Conservation (phyloP, 2,113 vertebrate genomes). For the Pelusios castaneus region DNA sequence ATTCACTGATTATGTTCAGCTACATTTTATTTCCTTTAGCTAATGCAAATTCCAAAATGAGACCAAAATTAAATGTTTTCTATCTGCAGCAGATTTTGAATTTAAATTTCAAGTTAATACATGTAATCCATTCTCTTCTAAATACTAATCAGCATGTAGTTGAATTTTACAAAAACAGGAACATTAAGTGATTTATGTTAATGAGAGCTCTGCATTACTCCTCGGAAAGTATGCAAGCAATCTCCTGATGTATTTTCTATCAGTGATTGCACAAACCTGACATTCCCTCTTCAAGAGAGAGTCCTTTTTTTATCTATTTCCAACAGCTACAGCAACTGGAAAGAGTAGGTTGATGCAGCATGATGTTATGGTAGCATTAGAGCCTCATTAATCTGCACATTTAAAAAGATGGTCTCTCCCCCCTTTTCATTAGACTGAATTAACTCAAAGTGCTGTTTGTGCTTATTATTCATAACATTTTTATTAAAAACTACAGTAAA, state of each 20-base stretch:
- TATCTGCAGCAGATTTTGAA: background rate
- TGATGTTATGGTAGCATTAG: accelerated
- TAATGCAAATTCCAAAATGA: background rate
- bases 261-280: background rate
- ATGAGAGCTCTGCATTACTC: accelerated
- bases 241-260: background rate
- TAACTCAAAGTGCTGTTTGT: background rate
- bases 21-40: background rate
- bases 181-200: background rate
- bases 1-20: constrained; percentile 1
- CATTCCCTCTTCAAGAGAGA: background rate
- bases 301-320: background rate
- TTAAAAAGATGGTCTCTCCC: background rate
- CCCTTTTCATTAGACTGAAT: background rate
- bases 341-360: background rate
- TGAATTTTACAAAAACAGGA: background rate
- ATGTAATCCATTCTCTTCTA: background rate
- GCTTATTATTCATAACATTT: background rate
- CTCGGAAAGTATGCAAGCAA: background rate
- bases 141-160: background rate
- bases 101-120: background rate
- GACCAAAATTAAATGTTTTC: background rate
- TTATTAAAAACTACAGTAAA: background rate
- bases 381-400: background rate
- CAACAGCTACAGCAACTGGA: accelerated